Evolutionary conservation across 2,797 vertebrate genomes (phyloP), one percentile per base, ranked within the genome.

Genomic region (Poecilia velifera): DNA sequence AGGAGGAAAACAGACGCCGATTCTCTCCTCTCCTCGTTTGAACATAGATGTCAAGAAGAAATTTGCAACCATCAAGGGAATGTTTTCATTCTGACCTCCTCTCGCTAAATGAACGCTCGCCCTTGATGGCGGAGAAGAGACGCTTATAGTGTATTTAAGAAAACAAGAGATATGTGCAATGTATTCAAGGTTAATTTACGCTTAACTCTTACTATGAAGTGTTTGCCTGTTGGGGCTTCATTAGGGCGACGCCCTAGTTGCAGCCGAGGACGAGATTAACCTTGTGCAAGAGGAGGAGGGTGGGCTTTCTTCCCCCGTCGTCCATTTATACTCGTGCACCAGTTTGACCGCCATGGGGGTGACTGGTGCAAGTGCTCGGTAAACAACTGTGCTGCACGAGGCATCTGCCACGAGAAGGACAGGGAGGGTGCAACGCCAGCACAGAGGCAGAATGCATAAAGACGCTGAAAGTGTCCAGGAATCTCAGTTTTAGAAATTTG

Each of bases 151-250:
- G 73, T 87, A 81, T 49, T 2, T 25, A 53, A 47, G 92, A 86
- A 83, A 47, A 75, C 82, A 78, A 86, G 84, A 82, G 83, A 93
- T 87, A 84, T 39, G 64, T 76, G 87, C 76, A 88, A 94, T 95
- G 92, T 94, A 92, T 94, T 95, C 94, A 96, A 96, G 96, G 96
- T 96, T 96, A 96, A 96, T 96, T 96, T 95, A 94, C 94, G 94
- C 94, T 96, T 96, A 96, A 96, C 95, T 96, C 94, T 94, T 96
- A 94, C 94, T 96, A 95, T 95, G 96, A 96, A 95, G 93, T 93
- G 93, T 93, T 91, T 47, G 94, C 94, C 96, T 96, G 91, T 90
- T 80, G 95, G 95, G 95, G 94, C 94, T 95, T 96, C 95, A 96
- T 96, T 96, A 96, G 89, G 91, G 91, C 88, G 94, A 95, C 95